Base-by-base conservation (phyloP, 2,797 vertebrate species). In the Mormyrus hasselquistii region DNA sequence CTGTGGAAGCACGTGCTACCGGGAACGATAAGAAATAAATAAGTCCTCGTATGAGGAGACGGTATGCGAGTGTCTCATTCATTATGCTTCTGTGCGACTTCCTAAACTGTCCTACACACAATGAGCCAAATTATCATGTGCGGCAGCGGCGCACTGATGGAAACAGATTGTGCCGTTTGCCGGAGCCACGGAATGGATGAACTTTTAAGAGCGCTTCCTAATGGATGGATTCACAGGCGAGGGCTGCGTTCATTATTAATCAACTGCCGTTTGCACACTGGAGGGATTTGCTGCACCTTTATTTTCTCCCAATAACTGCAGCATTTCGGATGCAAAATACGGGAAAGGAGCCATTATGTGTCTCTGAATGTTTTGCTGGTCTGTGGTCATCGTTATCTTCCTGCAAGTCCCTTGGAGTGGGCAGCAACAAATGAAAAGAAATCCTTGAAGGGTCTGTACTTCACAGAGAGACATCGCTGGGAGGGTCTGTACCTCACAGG, bases 401-500 rank as follows among this genome's bases (percentile, higher is more conserved):
- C 89, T 65, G 16, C 14, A 22, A 49, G 88, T 79, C 86, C 84
- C 22, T 52, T 9, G n/a, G 87, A 49, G 88, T 34, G 79, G 53
- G 65, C 49, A 84, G 73, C 29, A 55, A 87, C 90, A 90, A 89
- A 90, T 90, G 89, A 92, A 57, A 59, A 44, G 65, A 53, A 53
- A 52, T 89, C 86, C 89, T 88, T 73, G 89, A 90, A 91, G 57
- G 19, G 84, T 76, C 86, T 88, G 90, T 87, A 90, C 89, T 85
- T 90, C 79, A 8, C 57, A 59, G 22, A 3, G 10, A 69, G 12
- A 69, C 25, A 69, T 69, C 10, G 1, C 29, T 34, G 1, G 88
- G 90, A 91, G 52, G 19, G 76, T 76, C 87, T 88, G 91, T 87
- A 89, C 89, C 88, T 91, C 87, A 62, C 89, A 91, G 89, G 88